Evolutionary conservation across 2,113 vertebrate genomes (phyloP).

Genomic region (Eulemur macaco): DNA sequence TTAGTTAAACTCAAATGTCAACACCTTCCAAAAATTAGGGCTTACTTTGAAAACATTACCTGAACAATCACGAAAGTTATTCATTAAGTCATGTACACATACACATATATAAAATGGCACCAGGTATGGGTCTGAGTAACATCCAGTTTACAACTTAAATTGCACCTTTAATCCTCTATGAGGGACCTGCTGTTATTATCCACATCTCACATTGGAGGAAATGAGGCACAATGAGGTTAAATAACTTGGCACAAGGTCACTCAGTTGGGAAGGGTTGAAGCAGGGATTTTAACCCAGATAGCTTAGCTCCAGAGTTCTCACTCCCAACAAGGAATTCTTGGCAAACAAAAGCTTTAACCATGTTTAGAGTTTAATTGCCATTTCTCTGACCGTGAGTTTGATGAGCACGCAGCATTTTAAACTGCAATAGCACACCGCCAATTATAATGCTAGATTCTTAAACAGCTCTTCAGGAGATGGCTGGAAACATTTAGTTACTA

Average conservation of each 20-base stretch:
- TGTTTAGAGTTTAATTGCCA: background rate
- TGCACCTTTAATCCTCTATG: background rate
- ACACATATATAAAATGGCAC: background rate
- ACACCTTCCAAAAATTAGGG: background rate
- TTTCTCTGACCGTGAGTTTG: background rate
- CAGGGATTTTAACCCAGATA: background rate
- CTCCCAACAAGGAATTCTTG: background rate
- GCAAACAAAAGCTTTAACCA: background rate
- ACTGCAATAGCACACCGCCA: background rate
- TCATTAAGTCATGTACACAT: background rate
- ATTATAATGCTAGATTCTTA: background rate
- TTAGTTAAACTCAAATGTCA: background rate
- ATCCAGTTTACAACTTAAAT: background rate
- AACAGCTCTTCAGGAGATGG: background rate
- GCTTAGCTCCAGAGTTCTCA: background rate
- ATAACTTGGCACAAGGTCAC: background rate
- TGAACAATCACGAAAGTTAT: background rate
- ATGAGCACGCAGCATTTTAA: background rate
- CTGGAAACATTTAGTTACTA: background rate
- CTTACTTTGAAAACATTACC: slow-evolving; percentile 47
- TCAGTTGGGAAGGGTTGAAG: background rate
- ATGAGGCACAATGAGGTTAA: no score
- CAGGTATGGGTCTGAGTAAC: background rate
- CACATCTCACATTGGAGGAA: background rate
- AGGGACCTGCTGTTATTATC: background rate